Percentiles rank a stretch among this genome's conserved stretches.
phyloP scores from a whole-genome alignment of 1,140 invertebrate genomes.

The Elymnias hypermnestra region DNA sequence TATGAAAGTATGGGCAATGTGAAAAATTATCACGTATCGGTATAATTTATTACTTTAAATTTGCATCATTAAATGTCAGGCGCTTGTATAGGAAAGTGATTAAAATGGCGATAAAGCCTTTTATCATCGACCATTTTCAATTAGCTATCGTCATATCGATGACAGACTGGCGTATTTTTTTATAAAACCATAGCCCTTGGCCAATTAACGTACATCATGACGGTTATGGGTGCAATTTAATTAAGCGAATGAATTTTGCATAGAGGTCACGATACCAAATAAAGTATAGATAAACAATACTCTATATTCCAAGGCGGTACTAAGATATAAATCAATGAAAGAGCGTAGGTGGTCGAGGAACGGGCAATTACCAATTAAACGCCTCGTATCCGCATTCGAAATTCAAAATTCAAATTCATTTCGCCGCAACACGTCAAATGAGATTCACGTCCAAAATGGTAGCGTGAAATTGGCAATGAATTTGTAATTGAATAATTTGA shows the following conservation, averaged over 20 bases:
- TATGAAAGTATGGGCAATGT: too few species aligned
- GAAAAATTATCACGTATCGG: neutral
- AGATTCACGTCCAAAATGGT: conserved; percentile 40
- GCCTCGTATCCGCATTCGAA: conserved; percentile 39
- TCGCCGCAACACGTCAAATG: conserved; percentile 25
- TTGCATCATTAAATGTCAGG: conserved; percentile 6
- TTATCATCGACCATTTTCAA: conserved; percentile 4
- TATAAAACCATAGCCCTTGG: neutral
- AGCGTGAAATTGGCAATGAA: conserved; percentile 23
- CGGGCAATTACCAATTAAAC: conserved; percentile 67
- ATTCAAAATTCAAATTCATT: conserved; percentile 61
- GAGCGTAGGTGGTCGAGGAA: conserved; percentile 54
- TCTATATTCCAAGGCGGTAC: conserved; percentile 45
- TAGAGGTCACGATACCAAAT: conserved; percentile 22
- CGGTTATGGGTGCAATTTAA: conserved; percentile 22
- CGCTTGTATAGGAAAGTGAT: conserved; percentile 4
- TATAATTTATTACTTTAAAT: conserved; percentile 3
- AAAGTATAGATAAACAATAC: conserved; percentile 42
- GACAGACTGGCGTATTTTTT: conserved; percentile 1
- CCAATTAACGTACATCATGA: neutral
- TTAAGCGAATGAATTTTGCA: conserved; percentile 27
- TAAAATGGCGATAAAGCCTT: conserved; percentile 2
- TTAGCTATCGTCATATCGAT: conserved; percentile 1
- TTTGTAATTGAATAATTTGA: conserved; percentile 16
- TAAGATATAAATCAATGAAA: conserved; percentile 51